Percentiles rank a stretch among this genome's conserved stretches.
phyloP scores from a whole-genome alignment of 92 coral and sea anemone genomes.

The Heteractis magnifica region DNA sequence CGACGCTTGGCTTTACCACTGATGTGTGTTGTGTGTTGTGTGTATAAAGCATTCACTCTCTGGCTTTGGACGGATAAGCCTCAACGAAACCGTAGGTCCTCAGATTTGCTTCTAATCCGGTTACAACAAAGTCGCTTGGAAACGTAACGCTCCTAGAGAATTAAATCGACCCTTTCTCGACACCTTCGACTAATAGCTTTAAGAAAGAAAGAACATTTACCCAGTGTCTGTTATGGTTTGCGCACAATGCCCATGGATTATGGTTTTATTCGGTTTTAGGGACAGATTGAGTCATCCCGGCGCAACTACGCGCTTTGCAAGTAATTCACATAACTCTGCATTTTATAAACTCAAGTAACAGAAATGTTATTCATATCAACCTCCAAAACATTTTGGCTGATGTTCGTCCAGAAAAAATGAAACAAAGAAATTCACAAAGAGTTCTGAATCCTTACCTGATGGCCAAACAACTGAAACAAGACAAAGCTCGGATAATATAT shows the following conservation, averaged over 20 bases:
- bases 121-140: constrained; percentile 43
- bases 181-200: constrained; percentile 32
- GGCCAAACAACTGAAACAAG: constrained; percentile 7
- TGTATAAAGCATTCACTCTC: constrained; percentile 17
- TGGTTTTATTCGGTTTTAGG: constrained; percentile 8
- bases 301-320: neutral
- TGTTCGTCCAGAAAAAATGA: neutral
- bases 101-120: constrained; percentile 54
- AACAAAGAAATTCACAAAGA: neutral
- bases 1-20: neutral
- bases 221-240: constrained; percentile 8
- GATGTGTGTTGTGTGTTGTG: neutral
- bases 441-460: constrained; percentile 23
- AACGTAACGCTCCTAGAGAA: constrained; percentile 47
- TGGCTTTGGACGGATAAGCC: constrained; percentile 38
- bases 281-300: constrained; percentile 7
- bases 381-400: neutral
- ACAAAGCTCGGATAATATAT: neutral
- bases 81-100: constrained; percentile 25
- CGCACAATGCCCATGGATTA: constrained; percentile 21
- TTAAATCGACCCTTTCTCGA: constrained; percentile 40
- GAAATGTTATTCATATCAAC: neutral
- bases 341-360: constrained; percentile 6
- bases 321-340: neutral
- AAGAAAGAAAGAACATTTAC: constrained; percentile 14